phyloP scores from a whole-genome alignment of 2,888 invertebrate species.

The Lydus trimaculatus region DNA sequence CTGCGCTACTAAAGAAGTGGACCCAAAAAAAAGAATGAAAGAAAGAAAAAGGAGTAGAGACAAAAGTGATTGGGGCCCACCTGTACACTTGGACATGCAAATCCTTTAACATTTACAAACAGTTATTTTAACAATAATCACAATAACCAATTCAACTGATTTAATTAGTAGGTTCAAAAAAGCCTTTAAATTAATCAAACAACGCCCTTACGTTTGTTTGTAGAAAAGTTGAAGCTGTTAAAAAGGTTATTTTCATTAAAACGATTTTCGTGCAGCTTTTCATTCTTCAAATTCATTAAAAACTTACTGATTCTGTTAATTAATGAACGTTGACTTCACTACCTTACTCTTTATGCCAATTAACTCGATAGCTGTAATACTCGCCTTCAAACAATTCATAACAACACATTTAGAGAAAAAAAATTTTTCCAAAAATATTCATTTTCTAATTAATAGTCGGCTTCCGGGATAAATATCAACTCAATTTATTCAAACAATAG shows the following conservation, averaged over 20 bases:
- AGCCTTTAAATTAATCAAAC: background rate
- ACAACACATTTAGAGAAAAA: slow-evolving; percentile 10
- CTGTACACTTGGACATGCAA: background rate
- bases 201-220: background rate
- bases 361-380: slow-evolving; percentile 35
- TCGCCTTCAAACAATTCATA: slow-evolving; percentile 10
- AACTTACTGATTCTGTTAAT: slow-evolving; percentile 43
- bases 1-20: slow-evolving; percentile 45
- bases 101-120: background rate
- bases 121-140: background rate
- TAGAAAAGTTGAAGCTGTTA: slow-evolving; percentile 15
- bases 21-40: slow-evolving; percentile 13
- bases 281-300: slow-evolving; percentile 32
- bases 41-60: slow-evolving; percentile 15
- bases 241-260: slow-evolving; percentile 19
- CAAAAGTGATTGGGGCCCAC: background rate
- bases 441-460: slow-evolving; percentile 5
- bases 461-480: slow-evolving; percentile 31
- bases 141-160: background rate
- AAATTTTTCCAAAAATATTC: slow-evolving; percentile 16
- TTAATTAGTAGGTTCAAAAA: background rate
- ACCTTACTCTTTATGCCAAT: slow-evolving; percentile 47
- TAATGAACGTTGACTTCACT: slow-evolving; percentile 44
- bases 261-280: slow-evolving; percentile 10
- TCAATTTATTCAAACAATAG: slow-evolving; percentile 40